Base-by-base conservation (phyloP, 2,888 invertebrate genomes). In the Zaprionus lineosus region DNA sequence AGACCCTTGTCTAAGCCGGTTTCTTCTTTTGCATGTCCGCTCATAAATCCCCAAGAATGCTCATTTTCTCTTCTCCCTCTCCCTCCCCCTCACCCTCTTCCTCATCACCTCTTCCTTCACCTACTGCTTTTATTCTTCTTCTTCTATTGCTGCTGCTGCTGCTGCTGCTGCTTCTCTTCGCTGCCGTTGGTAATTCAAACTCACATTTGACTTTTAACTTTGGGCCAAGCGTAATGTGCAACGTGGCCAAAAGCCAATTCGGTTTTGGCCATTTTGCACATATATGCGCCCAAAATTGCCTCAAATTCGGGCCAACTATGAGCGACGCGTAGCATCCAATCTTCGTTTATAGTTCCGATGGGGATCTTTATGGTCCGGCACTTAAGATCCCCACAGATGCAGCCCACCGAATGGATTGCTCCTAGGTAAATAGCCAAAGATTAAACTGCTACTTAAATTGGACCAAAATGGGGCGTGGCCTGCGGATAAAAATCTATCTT, bases 191-290 rank as follows among this genome's bases (percentile, higher is more conserved):
- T 82, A 83, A 83, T 74, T 74, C 65, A 73, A 74, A 71, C 76
- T 82, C 71, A 85, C 81, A 82, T 82, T 82, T 82, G 81, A 82
- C 81, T 85, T 82, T 85, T 81, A 84, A 76, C 85, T 82, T 76
- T 79, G 75, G 79, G 66, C 81, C 70, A 73, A 52, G 53, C 53
- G 28, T 52, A 55, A 75, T 79, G 67, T 83, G 76, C 77, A 77
- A 66, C 61, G 81, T 76, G 84, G 81, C 77, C 63, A 53, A 58
- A 66, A 50, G 34, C 33, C 39, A 67, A 69, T 48, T 60, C 56
- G 50, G 64, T 58, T 41, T 37, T 67, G 36, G 70, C 77, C 74
- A 84, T 84, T 77, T 84, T 81, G 72, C 61, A 41, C 74, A 66
- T 63, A 62, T 73, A 57, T 57, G 44, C 48, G 47, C 55, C 55